A percentile compares a stretch with the other conserved stretches of the same genome.
Evolutionary conservation across 2,797 vertebrate species (phyloP).

Genomic region (Apodemus agrarius): DNA sequence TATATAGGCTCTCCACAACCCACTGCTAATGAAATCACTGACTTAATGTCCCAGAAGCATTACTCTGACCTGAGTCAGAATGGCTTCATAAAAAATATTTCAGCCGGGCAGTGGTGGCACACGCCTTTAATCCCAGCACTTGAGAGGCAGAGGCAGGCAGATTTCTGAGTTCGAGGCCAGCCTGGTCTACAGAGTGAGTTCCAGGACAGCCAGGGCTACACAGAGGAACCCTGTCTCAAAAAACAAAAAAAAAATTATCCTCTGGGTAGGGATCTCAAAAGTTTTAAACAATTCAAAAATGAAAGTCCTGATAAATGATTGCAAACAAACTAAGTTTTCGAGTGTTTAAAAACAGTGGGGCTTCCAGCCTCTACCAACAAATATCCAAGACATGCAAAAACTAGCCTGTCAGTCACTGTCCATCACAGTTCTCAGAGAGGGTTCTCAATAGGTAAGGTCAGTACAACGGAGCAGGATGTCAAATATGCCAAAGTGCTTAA

Average conservation of each 20-base stretch:
- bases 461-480: slow-evolving; percentile 24
- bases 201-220: no score
- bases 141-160: no score
- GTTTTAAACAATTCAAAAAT: not conserved
- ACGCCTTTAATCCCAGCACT: no score
- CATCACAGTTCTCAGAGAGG: not conserved
- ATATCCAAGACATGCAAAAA: slow-evolving; percentile 11
- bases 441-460: slow-evolving; percentile 18
- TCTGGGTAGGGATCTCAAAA: slow-evolving; percentile 48
- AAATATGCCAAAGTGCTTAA: not conserved
- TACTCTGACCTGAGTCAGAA: slow-evolving; percentile 67
- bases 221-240: no score
- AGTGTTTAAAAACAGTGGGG: slow-evolving; percentile 47
- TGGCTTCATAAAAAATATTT: not conserved
- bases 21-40: slow-evolving; percentile 68
- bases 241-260: no score
- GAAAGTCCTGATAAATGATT: slow-evolving; percentile 20
- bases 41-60: slow-evolving; percentile 63
- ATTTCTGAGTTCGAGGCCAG: no score
- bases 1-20: not conserved
- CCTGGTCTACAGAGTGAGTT: no score
- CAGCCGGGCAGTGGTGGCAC: no score
- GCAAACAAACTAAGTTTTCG: slow-evolving; percentile 60
- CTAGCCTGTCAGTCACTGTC: not conserved
- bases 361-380: slow-evolving; percentile 39